A percentile compares a stretch with the other conserved stretches of the same genome.
phyloP scores from a whole-genome alignment of 2,888 invertebrate species.

The Sphaeridia pumilis region DNA sequence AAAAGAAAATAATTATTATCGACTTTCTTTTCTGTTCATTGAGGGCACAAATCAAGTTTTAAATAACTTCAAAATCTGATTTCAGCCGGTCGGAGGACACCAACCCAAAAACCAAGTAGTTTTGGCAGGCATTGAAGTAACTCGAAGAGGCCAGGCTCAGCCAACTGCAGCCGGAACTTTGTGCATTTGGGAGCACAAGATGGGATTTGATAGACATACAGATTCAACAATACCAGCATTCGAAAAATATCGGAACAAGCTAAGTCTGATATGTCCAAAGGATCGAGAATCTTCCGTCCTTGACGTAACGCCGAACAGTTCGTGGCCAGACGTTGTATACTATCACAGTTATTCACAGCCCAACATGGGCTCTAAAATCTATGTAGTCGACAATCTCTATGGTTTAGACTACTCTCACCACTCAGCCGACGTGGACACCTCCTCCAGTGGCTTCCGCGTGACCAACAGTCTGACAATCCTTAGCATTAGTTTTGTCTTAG shows the following conservation, averaged over 20 bases:
- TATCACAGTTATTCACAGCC: slow-evolving; percentile 86
- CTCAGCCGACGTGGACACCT: background rate
- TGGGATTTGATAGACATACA: slow-evolving; percentile 56
- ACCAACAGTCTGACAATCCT: too few relatives aligned
- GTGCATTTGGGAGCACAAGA: slow-evolving; percentile 56
- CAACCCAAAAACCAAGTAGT: slow-evolving; percentile 40
- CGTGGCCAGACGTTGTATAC: slow-evolving; percentile 85
- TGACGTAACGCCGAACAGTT: slow-evolving; percentile 70
- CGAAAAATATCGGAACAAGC: slow-evolving; percentile 68
- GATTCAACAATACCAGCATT: slow-evolving; percentile 68
- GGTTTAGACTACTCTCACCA: slow-evolving; percentile 3
- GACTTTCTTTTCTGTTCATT: background rate
- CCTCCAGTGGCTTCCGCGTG: too few relatives aligned
- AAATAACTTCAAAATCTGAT: background rate
- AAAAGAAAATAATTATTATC: background rate
- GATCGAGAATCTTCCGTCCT: slow-evolving; percentile 55
- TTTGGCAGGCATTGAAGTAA: slow-evolving; percentile 66
- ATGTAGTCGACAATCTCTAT: slow-evolving; percentile 56
- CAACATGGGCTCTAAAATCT: slow-evolving; percentile 92
- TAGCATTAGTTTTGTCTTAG: too few relatives aligned
- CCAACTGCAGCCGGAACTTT: slow-evolving; percentile 72
- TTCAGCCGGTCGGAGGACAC: slow-evolving; percentile 24
- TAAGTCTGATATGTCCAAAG: slow-evolving; percentile 56
- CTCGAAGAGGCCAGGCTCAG: slow-evolving; percentile 66
- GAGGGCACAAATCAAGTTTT: too few relatives aligned